These are phyloP conservation scores for Phanerotoma sp. DNA, from an alignment of 2,888 invertebrate species.

Conservation along the genomic window DNA sequence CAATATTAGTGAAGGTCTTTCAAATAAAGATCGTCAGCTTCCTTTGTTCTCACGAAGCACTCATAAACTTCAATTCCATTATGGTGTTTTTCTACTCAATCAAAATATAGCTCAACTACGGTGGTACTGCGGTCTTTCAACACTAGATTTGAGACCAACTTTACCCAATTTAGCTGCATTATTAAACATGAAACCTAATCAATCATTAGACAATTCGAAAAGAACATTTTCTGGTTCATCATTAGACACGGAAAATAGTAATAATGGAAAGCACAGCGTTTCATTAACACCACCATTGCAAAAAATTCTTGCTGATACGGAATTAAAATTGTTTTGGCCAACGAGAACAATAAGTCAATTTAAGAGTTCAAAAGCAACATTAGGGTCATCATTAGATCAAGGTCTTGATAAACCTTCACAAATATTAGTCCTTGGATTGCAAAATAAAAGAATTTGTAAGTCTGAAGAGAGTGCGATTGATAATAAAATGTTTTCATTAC, in stretches of 20 bases:
- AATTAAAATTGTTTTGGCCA: conserved; percentile 19
- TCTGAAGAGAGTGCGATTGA: conserved; percentile 55
- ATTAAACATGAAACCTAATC: conserved; percentile 57
- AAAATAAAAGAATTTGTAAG: conserved; percentile 53
- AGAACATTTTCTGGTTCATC: conserved; percentile 56
- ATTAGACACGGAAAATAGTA: conserved; percentile 50
- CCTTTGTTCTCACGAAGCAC: conserved; percentile 80
- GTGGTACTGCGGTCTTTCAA: conserved; percentile 73
- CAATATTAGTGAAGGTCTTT: conserved; percentile 69
- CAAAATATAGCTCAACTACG: conserved; percentile 92
- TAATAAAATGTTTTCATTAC: conserved; percentile 44
- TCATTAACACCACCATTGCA: conserved; percentile 49
- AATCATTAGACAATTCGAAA: conserved; percentile 53
- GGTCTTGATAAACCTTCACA: conserved; percentile 50
- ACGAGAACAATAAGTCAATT: conserved; percentile 49
- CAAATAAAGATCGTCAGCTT: conserved; percentile 71
- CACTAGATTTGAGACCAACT: conserved; percentile 75
- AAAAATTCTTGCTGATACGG: conserved; percentile 48
- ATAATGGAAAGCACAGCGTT: conserved; percentile 42
- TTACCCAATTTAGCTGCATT: conserved; percentile 72
- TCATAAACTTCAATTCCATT: conserved; percentile 78
- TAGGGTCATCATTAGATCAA: conserved; percentile 55
- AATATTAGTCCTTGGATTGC: conserved; percentile 39
- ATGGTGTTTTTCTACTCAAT: conserved; percentile 89
- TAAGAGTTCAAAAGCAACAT: conserved; percentile 45